Evolutionary conservation across 2,888 invertebrate species (phyloP).

Genomic region (Thymelicus acteon): DNA sequence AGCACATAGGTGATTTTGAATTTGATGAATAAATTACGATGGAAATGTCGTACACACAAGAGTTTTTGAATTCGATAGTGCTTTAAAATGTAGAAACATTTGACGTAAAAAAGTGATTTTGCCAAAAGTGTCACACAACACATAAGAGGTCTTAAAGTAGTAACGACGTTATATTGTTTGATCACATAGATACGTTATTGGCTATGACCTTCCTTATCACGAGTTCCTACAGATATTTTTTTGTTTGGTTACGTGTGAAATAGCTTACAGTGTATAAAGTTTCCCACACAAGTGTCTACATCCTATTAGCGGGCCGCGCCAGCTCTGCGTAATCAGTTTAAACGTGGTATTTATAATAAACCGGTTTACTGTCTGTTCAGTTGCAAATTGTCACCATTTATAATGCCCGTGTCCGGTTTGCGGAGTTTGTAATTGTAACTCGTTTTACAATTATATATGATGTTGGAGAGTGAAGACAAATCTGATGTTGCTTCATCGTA

Average conservation of each 20-base stretch:
- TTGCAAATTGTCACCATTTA: slow-evolving; percentile 21
- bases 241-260: slow-evolving; percentile 1
- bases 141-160: too few species aligned
- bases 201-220: too few species aligned
- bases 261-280: background rate
- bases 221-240: too few species aligned
- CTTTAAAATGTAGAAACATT: too few species aligned
- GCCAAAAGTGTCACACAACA: too few species aligned
- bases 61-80: too few species aligned
- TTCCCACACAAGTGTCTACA: slow-evolving; percentile 11
- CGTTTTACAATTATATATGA: slow-evolving; percentile 3
- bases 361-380: slow-evolving; percentile 17
- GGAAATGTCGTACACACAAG: too few species aligned
- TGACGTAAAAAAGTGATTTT: too few species aligned
- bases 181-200: too few species aligned
- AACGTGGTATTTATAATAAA: slow-evolving; percentile 25
- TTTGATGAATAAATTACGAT: too few species aligned
- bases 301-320: slow-evolving; percentile 11
- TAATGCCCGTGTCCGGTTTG: slow-evolving; percentile 18
- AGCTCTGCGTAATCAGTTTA: slow-evolving; percentile 4
- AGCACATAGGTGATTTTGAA: too few species aligned
- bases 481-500: background rate
- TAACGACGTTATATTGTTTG: too few species aligned
- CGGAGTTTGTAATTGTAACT: slow-evolving; percentile 4
- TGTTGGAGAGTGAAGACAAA: background rate